Conservation (phyloP, 2,888 invertebrate genomes). For the Thereva nobilitata region DNA sequence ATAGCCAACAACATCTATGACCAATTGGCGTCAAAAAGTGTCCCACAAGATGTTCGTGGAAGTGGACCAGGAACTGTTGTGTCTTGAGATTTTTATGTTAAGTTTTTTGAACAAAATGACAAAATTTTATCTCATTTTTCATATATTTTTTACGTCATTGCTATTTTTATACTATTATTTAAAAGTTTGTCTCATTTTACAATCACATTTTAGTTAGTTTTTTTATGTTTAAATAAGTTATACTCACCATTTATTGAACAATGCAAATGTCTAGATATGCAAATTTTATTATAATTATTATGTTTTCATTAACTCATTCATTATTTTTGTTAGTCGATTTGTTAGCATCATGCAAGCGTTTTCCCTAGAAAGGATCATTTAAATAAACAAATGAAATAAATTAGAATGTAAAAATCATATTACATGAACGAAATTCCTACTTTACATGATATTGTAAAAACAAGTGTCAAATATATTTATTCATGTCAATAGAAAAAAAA, state of each 20-base stretch:
- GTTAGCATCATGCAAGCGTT: slow-evolving; percentile 13
- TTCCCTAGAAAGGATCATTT: slow-evolving; percentile 26
- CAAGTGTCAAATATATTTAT: slow-evolving; percentile 43
- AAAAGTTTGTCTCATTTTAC: too few relatives aligned
- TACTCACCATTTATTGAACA: too few relatives aligned
- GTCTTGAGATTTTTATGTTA: slow-evolving; percentile 54
- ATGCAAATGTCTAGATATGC: too few relatives aligned
- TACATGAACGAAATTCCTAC: slow-evolving; percentile 38
- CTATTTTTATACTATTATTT: too few relatives aligned
- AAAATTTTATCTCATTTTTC: slow-evolving; percentile 24
- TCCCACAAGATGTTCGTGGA: slow-evolving; percentile 52
- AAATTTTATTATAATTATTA: slow-evolving; percentile 15
- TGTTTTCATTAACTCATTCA: slow-evolving; percentile 22
- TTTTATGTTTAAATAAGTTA: too few relatives aligned
- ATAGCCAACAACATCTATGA: slow-evolving; percentile 12
- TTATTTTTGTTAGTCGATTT: slow-evolving; percentile 20
- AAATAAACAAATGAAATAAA: slow-evolving; percentile 28
- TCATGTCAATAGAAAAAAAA: slow-evolving; percentile 39
- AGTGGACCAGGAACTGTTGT: slow-evolving; percentile 60
- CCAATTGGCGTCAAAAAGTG: slow-evolving; percentile 2
- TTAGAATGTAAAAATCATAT: slow-evolving; percentile 23
- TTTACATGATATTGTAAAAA: slow-evolving; percentile 39
- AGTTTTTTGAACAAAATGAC: slow-evolving; percentile 43
- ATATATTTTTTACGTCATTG: slow-evolving; percentile 13
- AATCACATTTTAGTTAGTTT: too few relatives aligned